Conservation (phyloP, 1,140 invertebrate species). For the Holcopasites calliopsidis region DNA sequence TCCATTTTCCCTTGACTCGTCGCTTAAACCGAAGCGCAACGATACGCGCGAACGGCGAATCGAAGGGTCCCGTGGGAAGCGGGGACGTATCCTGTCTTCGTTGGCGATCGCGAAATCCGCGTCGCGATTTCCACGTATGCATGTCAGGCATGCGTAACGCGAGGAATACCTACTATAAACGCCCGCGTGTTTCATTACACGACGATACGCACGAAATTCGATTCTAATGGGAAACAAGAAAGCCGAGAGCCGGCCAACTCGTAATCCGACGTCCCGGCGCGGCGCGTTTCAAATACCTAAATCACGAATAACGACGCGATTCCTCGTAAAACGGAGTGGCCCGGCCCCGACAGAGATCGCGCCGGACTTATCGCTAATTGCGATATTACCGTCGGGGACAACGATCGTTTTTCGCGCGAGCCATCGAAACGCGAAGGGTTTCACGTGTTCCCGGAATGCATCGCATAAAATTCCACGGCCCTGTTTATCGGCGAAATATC, state of each 20-base stretch:
- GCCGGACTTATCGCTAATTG: constrained; percentile 46
- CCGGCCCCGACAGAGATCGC: constrained; percentile 8
- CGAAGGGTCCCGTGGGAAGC: constrained; percentile 2
- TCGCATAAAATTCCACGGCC: constrained; percentile 37
- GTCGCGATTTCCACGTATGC: constrained; percentile 52
- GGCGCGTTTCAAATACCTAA: constrained; percentile 59
- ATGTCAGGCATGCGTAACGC: constrained; percentile 59
- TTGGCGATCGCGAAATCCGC: constrained; percentile 31
- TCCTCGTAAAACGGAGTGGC: constrained; percentile 40
- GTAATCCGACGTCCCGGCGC: constrained; percentile 54
- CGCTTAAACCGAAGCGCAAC: neutral
- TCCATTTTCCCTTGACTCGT: constrained; percentile 38
- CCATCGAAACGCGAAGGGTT: constrained; percentile 17
- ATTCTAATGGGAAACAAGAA: constrained; percentile 63
- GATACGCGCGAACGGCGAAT: constrained; percentile 13
- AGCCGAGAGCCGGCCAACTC: constrained; percentile 40
- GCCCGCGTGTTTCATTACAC: constrained; percentile 60
- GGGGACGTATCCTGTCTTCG: neutral
- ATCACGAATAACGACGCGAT: constrained; percentile 51
- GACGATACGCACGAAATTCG: constrained; percentile 62
- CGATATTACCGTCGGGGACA: constrained; percentile 30
- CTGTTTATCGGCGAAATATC: neutral
- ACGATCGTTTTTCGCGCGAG: constrained; percentile 36
- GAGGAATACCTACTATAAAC: constrained; percentile 51
- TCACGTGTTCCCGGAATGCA: constrained; percentile 35